Percentiles rank a stretch among this genome's conserved stretches.
Evolutionary conservation across 2,113 vertebrate genomes (phyloP).

Genomic region (Upupa epops): DNA sequence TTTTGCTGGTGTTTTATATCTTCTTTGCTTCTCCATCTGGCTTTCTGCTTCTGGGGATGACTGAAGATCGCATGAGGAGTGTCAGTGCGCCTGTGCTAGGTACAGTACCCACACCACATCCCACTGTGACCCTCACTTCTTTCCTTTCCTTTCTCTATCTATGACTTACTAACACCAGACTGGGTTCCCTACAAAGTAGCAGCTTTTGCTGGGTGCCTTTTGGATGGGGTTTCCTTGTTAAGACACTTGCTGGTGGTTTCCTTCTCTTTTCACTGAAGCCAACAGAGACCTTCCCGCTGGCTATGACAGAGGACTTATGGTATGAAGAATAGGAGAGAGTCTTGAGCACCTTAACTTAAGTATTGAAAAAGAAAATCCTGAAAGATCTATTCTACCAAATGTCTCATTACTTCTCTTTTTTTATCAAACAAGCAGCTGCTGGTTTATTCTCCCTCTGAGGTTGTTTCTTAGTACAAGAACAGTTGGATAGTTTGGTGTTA

Average conservation of each 20-base stretch:
- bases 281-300: not conserved
- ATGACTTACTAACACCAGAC: not conserved
- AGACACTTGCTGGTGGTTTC: not conserved
- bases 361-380: not conserved
- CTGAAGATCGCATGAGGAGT: conserved; percentile 92
- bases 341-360: not conserved
- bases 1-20: conserved; percentile 79
- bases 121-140: not conserved
- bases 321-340: not conserved
- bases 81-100: conserved; percentile 95
- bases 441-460: not conserved
- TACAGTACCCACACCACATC: conserved; percentile 80
- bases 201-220: not conserved
- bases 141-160: not conserved
- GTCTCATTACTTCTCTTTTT: not conserved
- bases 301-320: not conserved
- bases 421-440: not conserved
- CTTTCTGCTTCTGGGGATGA: conserved; percentile 81
- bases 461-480: not conserved
- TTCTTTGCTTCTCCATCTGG: conserved; percentile 77
- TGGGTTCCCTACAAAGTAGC: not conserved
- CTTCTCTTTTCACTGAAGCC: not conserved
- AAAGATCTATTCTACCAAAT: not conserved
- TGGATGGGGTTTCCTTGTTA: not conserved
- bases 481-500: not conserved